Evolutionary conservation across 2,888 invertebrate genomes (phyloP), one percentile per base, ranked within the genome.

Genomic region (Hydraecia micacea): DNA sequence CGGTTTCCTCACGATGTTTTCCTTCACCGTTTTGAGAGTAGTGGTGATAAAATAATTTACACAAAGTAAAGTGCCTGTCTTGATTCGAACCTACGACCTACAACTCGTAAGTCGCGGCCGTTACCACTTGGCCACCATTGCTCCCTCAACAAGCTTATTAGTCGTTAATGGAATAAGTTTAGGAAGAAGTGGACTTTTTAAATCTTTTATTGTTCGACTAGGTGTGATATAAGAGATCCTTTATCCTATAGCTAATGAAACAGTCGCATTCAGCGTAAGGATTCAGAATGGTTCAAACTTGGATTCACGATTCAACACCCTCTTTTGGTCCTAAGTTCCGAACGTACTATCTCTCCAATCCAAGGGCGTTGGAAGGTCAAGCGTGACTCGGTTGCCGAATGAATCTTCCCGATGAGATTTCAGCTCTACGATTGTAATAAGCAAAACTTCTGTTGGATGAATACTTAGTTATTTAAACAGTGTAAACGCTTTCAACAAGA

Each of bases 361-460:
- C 69, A 80, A 84, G 80, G 82, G 46, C 85, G 49, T 63, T 36
- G 42, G 70, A 71, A 75, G 70, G 82, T 84, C 67, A 63, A 49
- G 28, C 81, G 85, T 84, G 82, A 63, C 65, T 69, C 39, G 80
- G 28, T 36, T 81, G 39, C 49, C 42, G 42, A 70, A 62, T 49
- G 42, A 58, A 58, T 67, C 28, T 66, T 70, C n/a, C 66, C 42
- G 28, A 32, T 55, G 39, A 75, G 25, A 25, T 67, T 67, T 62
- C 60, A 67, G 62, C 66, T 39, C 36, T 52, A 36, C n/a, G 28
- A 49, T 21, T n/a, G 6, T 28, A 46, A 5, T 9, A 79, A n/a
- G 21, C 21, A 63, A 63, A n/a, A 36, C 18, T 69, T 42, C 18
- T n/a, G 15, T 46, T 32, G 21, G 49, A n/a, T 36, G 7, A 18